Evolutionary conservation across 2,888 invertebrate species (phyloP).

Genomic region (Heliconius ethilla): DNA sequence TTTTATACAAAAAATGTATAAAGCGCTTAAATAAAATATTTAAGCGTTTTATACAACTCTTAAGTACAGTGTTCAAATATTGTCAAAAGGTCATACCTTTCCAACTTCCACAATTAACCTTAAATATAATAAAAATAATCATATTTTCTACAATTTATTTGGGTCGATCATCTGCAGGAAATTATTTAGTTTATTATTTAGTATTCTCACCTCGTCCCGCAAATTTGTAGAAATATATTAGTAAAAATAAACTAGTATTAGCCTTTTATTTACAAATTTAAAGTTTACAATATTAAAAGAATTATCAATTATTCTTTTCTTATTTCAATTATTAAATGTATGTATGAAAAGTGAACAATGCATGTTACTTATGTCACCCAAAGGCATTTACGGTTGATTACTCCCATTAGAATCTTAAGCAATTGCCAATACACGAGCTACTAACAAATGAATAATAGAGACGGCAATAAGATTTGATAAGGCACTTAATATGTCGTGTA

Average conservation of each 20-base stretch:
- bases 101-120: too few species aligned
- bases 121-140: too few species aligned
- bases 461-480: slow-evolving; percentile 29
- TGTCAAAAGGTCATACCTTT: background rate
- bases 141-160: too few species aligned
- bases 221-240: too few species aligned
- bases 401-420: slow-evolving; percentile 17
- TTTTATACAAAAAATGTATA: background rate
- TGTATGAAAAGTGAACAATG: background rate
- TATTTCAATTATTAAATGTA: background rate
- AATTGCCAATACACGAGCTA: slow-evolving; percentile 16
- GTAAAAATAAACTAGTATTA: too few species aligned
- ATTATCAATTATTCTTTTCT: too few species aligned
- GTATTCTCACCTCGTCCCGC: too few species aligned
- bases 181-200: too few species aligned
- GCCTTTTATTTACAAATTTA: too few species aligned
- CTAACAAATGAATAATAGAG: slow-evolving; percentile 24
- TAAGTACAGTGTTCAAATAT: background rate
- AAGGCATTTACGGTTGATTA: background rate
- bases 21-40: too few species aligned
- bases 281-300: too few species aligned
- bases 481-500: slow-evolving; percentile 35
- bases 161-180: too few species aligned
- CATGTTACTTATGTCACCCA: background rate
- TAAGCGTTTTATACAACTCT: background rate